Evolutionary conservation across 2,113 vertebrate species (phyloP), one percentile per base, ranked within the genome.

Genomic region (Empidonax traillii): DNA sequence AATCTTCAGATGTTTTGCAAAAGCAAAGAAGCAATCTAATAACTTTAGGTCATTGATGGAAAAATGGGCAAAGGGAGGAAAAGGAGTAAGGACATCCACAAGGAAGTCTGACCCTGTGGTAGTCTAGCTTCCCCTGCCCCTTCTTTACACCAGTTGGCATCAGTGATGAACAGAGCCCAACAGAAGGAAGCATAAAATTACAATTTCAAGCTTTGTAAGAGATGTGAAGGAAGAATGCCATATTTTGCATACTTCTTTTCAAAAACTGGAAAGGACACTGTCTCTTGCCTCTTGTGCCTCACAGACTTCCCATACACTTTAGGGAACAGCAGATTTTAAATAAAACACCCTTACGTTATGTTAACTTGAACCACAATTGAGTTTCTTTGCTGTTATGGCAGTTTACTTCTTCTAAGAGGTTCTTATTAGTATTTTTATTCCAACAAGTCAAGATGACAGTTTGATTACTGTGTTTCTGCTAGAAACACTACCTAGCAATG

Each of bases 101-200:
- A 66, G 33, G 62, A 66, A 5, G 0, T 46, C 49, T 35, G 65
- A 39, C 37, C 8, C 76, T 7, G 1, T 8, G 1, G 0, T 55
- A 82, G 10, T 61, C 23, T 46, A 47, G 11, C 41, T 55, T 74
- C 27, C 22, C 25, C 37, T 21, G 12, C 24, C 20, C 41, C 20
- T 14, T 86, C 67, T 66, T 85, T 35, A 35, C n/a, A 33, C 19
- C 53, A 61, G 37, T 10, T 3, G 1, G 33, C 65, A 27, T 76
- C 82, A 67, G 13, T 0, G 0, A 72, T 30, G 47, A 71, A 69
- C 19, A 63, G 24, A 87, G 90, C 33, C 35, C 49, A 74, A 41
- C 14, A 68, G 61, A 78, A 74, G 37, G 23, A 68, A 91, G 31
- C 6, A 41, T 49, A 69, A 74, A 77, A 51, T 24, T 82, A 41